Evolutionary conservation across 2,797 vertebrate genomes (phyloP).

Genomic region (Menidia menidia): DNA sequence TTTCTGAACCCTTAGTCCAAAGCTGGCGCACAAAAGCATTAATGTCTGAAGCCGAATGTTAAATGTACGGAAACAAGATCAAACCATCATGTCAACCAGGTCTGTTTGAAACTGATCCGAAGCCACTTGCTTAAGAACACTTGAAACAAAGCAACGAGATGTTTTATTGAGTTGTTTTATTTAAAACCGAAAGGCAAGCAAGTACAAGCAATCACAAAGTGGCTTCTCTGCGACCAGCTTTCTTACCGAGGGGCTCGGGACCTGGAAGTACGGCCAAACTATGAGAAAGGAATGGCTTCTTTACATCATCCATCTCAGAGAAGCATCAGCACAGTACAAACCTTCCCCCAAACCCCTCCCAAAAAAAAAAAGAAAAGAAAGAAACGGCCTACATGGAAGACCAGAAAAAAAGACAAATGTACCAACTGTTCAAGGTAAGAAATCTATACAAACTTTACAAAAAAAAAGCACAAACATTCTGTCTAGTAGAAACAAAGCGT

Average conservation of each 20-base stretch:
- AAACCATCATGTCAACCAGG: not conserved
- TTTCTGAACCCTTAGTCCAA: conserved; percentile 37
- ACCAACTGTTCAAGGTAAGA: conserved; percentile 92
- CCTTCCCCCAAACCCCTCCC: conserved; percentile 9
- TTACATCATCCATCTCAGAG: conserved; percentile 54
- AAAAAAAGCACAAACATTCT: conserved; percentile 86
- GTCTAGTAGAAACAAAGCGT: conserved; percentile 84
- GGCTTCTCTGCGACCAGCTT: conserved; percentile 29
- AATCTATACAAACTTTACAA: conserved; percentile 96
- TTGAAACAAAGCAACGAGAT: conserved; percentile 15
- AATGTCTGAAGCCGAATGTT: conserved; percentile 45
- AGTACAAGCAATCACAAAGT: conserved; percentile 4
- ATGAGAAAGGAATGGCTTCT: conserved; percentile 55
- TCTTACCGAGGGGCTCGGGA: conserved; percentile 31
- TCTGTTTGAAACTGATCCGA: conserved; percentile 16
- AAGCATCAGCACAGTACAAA: conserved; percentile 4
- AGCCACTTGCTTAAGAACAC: conserved; percentile 10
- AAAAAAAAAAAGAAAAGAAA: conserved; percentile 40
- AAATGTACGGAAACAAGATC: conserved; percentile 48
- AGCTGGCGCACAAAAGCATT: conserved; percentile 46
- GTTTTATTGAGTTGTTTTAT: not conserved
- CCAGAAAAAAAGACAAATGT: conserved; percentile 78
- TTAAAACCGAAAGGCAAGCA: conserved; percentile 27
- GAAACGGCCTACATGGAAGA: conserved; percentile 56
- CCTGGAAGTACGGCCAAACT: conserved; percentile 47